Evolutionary conservation across 2,113 vertebrate genomes (phyloP).

Genomic region (Nerophis lumbriciformis): DNA sequence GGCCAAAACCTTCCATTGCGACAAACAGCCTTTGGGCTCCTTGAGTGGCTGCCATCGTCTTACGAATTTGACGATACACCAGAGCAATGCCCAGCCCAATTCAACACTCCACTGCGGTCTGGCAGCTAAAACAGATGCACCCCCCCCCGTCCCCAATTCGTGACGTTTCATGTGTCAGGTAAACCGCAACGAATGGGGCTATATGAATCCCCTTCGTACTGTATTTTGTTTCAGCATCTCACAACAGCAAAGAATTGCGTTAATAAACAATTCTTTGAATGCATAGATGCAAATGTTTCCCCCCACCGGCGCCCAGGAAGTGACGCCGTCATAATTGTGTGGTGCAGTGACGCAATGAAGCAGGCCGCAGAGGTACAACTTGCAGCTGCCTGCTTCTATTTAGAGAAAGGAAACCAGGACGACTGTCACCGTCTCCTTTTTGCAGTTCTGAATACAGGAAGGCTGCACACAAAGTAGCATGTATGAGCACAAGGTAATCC

Average conservation of each 20-base stretch:
- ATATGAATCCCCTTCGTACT: too few species aligned
- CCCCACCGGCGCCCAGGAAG: background rate
- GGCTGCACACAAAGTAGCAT: background rate
- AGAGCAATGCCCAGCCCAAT: too few species aligned
- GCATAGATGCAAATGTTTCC: background rate
- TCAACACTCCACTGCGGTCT: too few species aligned
- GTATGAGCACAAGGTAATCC: background rate
- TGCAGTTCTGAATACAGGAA: background rate
- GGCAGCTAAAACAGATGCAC: too few species aligned
- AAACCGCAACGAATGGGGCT: too few species aligned
- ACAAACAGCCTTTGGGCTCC: too few species aligned
- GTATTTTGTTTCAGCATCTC: background rate
- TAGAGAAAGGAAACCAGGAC: conserved; percentile 48
- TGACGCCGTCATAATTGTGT: conserved; percentile 13
- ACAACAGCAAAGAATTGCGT: background rate
- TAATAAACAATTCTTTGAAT: background rate
- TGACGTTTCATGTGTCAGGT: too few species aligned
- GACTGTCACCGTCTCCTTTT: conserved; percentile 7
- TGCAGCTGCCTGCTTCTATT: conserved; percentile 43
- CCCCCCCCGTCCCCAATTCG: too few species aligned
- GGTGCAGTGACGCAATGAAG: conserved; percentile 3
- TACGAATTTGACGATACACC: too few species aligned
- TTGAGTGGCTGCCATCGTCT: too few species aligned
- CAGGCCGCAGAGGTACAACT: conserved; percentile 30
- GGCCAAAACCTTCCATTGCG: too few species aligned